Evolutionary conservation across 2,888 invertebrate genomes (phyloP), one percentile per base, ranked within the genome.

Genomic region (Sesamia inferens): DNA sequence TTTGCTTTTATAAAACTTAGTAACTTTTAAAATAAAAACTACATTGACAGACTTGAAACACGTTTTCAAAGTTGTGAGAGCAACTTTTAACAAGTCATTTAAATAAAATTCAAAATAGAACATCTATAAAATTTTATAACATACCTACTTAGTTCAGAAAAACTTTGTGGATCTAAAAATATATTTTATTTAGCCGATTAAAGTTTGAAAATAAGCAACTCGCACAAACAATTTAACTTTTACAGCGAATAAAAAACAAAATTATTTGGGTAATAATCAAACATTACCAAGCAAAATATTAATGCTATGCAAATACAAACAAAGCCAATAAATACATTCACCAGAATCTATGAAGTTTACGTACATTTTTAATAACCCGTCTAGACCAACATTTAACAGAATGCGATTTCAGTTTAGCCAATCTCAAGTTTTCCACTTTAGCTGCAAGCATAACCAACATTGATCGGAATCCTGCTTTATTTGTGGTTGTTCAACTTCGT

Each of bases 351-450:
- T 91, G 87, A 85, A 88, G 91, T 92, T 92, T 13, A 44, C 13
- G 44, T 93, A 92, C 90, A 93, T 94, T 93, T 93, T 93, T 94
- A 95, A 95, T 95, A 94, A 93, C 92, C 89, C 89, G 95, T 95
- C 95, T 96, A 95, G 95, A 95, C 95, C 92, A 91, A 91, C 89
- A 92, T 93, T 93, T 79, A 79, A 82, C 77, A 83, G 85, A 87
- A 89, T 92, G 86, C 89, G 87, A 91, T 93, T 93, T 92, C 88
- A 92, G 92, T 90, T 91, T 91, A 85, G 85, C 88, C 92, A 92
- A 92, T 91, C 88, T 87, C 87, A 94, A 95, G 92, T 93, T 94
- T 93, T 91, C 92, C 90, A 92, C 92, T 94, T 88, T 90, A 88
- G 84, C 22, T 55, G 68, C 31, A 68, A 79, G 24, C 68, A 77